phyloP scores from a whole-genome alignment of 2,113 vertebrate genomes.

The Cyprinodon brontotheroides region DNA sequence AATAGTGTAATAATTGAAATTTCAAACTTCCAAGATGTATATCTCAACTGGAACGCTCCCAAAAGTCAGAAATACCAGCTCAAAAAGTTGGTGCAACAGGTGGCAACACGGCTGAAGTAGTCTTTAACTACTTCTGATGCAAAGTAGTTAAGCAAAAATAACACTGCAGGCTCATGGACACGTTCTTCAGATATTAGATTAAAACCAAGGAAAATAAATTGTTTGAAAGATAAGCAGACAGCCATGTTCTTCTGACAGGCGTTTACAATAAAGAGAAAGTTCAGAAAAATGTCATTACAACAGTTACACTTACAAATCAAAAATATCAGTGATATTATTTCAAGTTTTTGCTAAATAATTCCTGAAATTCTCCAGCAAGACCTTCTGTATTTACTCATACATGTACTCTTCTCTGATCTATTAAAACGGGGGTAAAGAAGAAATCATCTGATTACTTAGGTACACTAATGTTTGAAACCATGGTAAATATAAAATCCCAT shows the following conservation, averaged over 20 bases:
- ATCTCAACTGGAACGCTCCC: too few relatives aligned
- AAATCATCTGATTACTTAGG: conserved; percentile 34
- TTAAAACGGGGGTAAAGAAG: conserved; percentile 43
- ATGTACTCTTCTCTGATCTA: conserved; percentile 44
- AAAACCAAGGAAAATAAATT: conserved; percentile 12
- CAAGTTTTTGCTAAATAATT: conserved; percentile 22
- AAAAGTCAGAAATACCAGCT: too few relatives aligned
- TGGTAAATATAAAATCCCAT: not conserved
- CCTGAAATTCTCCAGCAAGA: conserved; percentile 27
- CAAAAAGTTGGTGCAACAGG: too few relatives aligned
- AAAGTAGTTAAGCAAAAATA: conserved; percentile 15
- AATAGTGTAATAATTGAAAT: too few relatives aligned
- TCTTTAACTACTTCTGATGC: too few relatives aligned
- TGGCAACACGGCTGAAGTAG: too few relatives aligned
- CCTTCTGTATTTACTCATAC: conserved; percentile 56
- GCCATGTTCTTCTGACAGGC: not conserved
- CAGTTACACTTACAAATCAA: conserved; percentile 13
- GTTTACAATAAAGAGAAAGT: not conserved
- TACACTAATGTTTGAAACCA: not conserved
- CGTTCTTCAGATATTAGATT: conserved; percentile 16
- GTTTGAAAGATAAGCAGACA: conserved; percentile 25
- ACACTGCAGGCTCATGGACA: conserved; percentile 44
- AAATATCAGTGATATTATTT: conserved; percentile 5
- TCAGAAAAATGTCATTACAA: conserved; percentile 35
- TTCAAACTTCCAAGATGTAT: too few relatives aligned